Conservation (phyloP, 2,797 vertebrate species). For the Pipistrellus pipistrellus region DNA sequence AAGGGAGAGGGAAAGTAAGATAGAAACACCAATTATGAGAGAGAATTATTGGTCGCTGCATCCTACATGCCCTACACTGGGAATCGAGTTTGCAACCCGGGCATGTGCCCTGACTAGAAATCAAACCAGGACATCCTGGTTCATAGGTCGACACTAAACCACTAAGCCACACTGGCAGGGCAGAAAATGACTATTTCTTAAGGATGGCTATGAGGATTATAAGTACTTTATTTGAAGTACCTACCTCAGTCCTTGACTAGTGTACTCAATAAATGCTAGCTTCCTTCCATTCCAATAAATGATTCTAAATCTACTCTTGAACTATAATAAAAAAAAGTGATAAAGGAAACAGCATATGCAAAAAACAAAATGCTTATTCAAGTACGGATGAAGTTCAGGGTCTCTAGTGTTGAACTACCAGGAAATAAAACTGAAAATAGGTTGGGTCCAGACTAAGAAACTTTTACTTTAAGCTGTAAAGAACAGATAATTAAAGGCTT, state of each 20-base stretch:
- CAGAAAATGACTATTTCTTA: conserved; percentile 41
- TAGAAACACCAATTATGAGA: too few relatives aligned
- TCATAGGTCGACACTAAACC: too few relatives aligned
- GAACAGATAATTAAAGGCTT: conserved; percentile 49
- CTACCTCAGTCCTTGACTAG: conserved; percentile 2
- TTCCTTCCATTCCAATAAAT: conserved; percentile 27
- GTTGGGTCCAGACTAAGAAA: conserved; percentile 54
- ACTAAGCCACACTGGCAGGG: too few relatives aligned
- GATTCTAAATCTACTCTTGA: conserved; percentile 65
- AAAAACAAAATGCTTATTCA: conserved; percentile 8
- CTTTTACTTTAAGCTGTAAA: conserved; percentile 34
- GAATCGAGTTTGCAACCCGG: too few relatives aligned
- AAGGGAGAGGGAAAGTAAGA: too few relatives aligned
- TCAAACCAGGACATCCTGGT: too few relatives aligned
- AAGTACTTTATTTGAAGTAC: conserved; percentile 33
- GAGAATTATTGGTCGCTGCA: too few relatives aligned
- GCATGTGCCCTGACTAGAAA: too few relatives aligned
- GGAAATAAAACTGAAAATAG: conserved; percentile 57
- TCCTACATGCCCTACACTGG: too few relatives aligned
- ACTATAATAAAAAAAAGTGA: not conserved
- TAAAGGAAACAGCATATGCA: conserved; percentile 28
- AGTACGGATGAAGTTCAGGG: not conserved
- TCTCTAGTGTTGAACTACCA: not conserved
- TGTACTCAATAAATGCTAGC: conserved; percentile 48
- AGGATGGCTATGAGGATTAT: not conserved